Conservation (phyloP, 2,113 vertebrate genomes). For the Elanoides forficatus region DNA sequence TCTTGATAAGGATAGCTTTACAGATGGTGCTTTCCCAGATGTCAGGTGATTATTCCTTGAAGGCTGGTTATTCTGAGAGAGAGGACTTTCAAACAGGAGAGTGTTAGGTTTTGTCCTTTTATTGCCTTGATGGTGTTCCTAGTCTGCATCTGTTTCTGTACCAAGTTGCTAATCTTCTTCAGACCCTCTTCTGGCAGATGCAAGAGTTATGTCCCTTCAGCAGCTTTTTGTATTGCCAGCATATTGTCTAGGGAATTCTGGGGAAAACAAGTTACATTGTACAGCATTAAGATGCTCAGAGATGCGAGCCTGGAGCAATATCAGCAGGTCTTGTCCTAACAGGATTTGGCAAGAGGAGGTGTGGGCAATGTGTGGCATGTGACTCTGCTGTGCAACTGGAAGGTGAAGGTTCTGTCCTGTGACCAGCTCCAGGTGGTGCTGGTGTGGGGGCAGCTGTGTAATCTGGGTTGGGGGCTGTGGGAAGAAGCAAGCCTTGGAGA, state of each 20-base stretch:
- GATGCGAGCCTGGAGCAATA: fast-evolving
- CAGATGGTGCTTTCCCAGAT: not conserved
- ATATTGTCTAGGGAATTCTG: not conserved
- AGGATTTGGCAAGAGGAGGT: not conserved
- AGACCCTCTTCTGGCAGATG: not conserved
- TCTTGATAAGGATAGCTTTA: not conserved
- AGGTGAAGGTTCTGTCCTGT: not conserved
- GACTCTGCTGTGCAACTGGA: not conserved
- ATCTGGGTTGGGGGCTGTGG: not conserved
- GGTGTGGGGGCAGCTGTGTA: not conserved
- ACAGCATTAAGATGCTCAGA: not conserved
- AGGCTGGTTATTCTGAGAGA: not conserved
- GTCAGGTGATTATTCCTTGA: not conserved
- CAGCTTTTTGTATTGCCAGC: not conserved
- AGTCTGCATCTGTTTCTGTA: not conserved
- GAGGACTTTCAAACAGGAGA: not conserved
- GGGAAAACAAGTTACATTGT: not conserved
- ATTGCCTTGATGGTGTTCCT: not conserved
- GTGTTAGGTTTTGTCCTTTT: not conserved
- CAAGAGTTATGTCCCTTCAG: not conserved
- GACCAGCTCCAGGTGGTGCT: not conserved
- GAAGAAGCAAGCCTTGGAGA: not conserved
- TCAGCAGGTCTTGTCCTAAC: not conserved
- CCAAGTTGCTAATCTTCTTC: not conserved
- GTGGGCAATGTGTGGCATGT: not conserved